Conservation (phyloP, 2,797 vertebrate genomes). For the Oreortyx pictus region DNA sequence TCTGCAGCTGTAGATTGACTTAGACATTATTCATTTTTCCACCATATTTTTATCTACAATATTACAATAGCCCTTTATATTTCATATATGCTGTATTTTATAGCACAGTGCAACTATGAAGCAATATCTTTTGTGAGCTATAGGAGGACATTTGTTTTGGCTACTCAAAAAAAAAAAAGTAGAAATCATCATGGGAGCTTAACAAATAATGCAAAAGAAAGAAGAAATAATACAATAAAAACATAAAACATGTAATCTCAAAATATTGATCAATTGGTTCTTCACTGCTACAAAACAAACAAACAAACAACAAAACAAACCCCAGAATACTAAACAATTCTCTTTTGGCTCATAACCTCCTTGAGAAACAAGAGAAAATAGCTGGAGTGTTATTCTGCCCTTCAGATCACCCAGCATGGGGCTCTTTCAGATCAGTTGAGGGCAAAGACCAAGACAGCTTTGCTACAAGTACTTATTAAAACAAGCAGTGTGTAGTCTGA, state of each 20-base stretch:
- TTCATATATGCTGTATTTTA: neutral
- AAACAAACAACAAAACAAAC: neutral
- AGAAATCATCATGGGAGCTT: neutral
- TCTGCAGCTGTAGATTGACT: neutral
- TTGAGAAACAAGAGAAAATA: neutral
- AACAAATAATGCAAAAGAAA: neutral
- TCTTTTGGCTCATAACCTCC: neutral
- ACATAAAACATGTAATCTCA: neutral
- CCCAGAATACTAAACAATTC: neutral
- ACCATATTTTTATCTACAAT: neutral
- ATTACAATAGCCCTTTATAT: neutral
- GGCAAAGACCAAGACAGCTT: neutral
- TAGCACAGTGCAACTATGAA: neutral
- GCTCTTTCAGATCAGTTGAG: neutral
- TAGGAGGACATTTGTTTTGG: slow-evolving; percentile 13
- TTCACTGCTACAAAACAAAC: neutral
- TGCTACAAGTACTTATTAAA: neutral
- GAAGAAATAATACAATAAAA: neutral
- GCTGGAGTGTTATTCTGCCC: neutral
- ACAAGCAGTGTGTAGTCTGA: neutral
- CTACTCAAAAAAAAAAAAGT: neutral
- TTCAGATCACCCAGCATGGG: neutral
- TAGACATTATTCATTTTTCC: neutral
- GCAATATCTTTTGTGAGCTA: neutral
- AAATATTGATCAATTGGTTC: neutral